phyloP scores from a whole-genome alignment of 2,888 invertebrate species.

The Spodoptera picta region DNA sequence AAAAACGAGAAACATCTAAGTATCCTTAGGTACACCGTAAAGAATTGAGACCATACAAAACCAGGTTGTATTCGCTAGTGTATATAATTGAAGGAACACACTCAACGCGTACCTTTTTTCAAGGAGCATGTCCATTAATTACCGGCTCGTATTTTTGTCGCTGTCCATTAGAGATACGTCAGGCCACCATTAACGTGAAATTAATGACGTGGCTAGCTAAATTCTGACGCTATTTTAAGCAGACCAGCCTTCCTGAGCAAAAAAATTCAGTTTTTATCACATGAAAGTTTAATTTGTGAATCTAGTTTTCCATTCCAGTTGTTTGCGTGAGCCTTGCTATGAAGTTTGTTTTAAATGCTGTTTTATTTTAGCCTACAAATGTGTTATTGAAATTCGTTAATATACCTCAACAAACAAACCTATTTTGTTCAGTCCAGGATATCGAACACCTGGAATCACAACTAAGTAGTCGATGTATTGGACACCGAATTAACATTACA shows the following conservation, averaged over 20 bases:
- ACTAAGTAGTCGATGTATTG: too few relatives aligned
- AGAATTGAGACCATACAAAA: too few relatives aligned
- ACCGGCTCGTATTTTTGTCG: conserved; percentile 79
- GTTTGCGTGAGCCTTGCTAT: conserved; percentile 15
- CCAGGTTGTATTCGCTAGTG: not conserved
- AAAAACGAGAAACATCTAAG: too few relatives aligned
- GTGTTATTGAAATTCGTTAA: too few relatives aligned
- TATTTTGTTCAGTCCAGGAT: too few relatives aligned
- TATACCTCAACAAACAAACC: too few relatives aligned
- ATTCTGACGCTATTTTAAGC: conserved; percentile 64
- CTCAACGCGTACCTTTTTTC: conserved; percentile 56
- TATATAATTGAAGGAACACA: conserved; percentile 38
- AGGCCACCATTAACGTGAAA: conserved; percentile 74
- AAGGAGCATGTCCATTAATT: conserved; percentile 77
- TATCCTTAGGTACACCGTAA: too few relatives aligned
- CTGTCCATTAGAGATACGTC: conserved; percentile 83
- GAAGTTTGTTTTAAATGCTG: conserved; percentile 30
- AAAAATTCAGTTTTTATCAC: conserved; percentile 33
- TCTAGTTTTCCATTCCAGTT: conserved; percentile 9
- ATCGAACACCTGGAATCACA: too few relatives aligned
- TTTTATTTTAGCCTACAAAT: conserved; percentile 9
- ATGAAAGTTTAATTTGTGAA: conserved; percentile 35
- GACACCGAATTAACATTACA: too few relatives aligned
- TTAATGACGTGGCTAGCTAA: conserved; percentile 72
- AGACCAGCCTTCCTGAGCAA: conserved; percentile 39